Evolutionary conservation across 1,140 invertebrate genomes (phyloP).

Genomic region (Drosophila sp.): DNA sequence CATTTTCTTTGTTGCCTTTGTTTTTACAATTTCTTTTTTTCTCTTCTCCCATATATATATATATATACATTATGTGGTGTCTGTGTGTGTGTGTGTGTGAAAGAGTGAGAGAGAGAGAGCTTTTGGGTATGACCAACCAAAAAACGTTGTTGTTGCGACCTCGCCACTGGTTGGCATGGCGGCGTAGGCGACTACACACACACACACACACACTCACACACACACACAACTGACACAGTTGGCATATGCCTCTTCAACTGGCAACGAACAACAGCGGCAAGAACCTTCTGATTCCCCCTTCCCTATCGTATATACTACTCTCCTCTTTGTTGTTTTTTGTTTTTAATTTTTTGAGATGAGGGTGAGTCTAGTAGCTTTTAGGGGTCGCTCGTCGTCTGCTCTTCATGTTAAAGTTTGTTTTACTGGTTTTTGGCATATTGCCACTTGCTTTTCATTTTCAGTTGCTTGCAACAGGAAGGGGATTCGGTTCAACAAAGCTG

Average conservation of each 20-base stretch:
- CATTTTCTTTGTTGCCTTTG: conserved; percentile 81
- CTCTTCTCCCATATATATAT: conserved; percentile 3
- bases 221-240: conserved; percentile 69
- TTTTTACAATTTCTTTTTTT: conserved; percentile 71
- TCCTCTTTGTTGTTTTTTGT: background rate
- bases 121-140: conserved; percentile 71
- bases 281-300: background rate
- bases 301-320: background rate
- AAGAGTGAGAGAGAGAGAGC: conserved; percentile 63
- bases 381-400: conserved; percentile 21
- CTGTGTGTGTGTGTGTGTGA: conserved; percentile 27
- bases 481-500: conserved; percentile 14
- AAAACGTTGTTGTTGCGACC: conserved; percentile 77
- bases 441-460: conserved; percentile 69
- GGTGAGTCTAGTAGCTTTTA: background rate
- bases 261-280: background rate
- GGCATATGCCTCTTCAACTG: conserved; percentile 48
- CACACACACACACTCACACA: conserved; percentile 28
- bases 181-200: conserved; percentile 49
- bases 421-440: conserved; percentile 55
- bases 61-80: conserved; percentile 18
- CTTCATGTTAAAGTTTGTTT: conserved; percentile 44
- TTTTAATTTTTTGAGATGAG: background rate
- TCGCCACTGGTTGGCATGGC: conserved; percentile 77
- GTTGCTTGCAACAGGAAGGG: conserved; percentile 29